These are phyloP conservation scores for Hydropsyche tenuis DNA, from an alignment of 1,140 invertebrate genomes.

Conservation along the genomic window DNA sequence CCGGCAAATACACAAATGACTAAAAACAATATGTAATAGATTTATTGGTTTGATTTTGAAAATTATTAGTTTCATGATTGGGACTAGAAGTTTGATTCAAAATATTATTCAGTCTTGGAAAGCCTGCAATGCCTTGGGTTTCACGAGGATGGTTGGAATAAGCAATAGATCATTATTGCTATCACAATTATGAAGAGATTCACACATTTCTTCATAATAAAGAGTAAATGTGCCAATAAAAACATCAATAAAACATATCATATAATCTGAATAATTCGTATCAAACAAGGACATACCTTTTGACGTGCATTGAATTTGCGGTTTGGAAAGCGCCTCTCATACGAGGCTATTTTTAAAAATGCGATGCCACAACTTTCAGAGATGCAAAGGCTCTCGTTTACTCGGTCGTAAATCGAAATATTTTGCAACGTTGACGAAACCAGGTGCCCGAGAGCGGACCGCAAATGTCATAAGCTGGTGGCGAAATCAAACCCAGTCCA, in stretches of 20 bases:
- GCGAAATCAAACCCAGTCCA: too few species aligned
- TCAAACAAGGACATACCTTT: too few species aligned
- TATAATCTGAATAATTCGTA: too few species aligned
- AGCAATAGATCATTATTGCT: slow-evolving; percentile 56
- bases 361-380: slow-evolving; percentile 6
- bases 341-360: too few species aligned
- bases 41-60: slow-evolving; percentile 55
- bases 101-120: slow-evolving; percentile 57
- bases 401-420: background rate
- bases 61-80: slow-evolving; percentile 59
- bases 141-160: slow-evolving; percentile 58
- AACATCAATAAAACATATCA: too few species aligned
- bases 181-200: slow-evolving; percentile 66
- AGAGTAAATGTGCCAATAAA: slow-evolving; percentile 76
- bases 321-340: too few species aligned
- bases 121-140: slow-evolving; percentile 64
- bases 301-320: too few species aligned
- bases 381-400: background rate
- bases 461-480: background rate
- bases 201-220: slow-evolving; percentile 70
- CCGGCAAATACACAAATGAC: too few species aligned
- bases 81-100: slow-evolving; percentile 57
- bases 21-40: too few species aligned
- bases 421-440: slow-evolving; percentile 15
- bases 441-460: background rate